Percentiles rank a stretch among this genome's conserved stretches.
Evolutionary conservation across 2,888 invertebrate genomes (phyloP).

Genomic region (Sinelater perroti): DNA sequence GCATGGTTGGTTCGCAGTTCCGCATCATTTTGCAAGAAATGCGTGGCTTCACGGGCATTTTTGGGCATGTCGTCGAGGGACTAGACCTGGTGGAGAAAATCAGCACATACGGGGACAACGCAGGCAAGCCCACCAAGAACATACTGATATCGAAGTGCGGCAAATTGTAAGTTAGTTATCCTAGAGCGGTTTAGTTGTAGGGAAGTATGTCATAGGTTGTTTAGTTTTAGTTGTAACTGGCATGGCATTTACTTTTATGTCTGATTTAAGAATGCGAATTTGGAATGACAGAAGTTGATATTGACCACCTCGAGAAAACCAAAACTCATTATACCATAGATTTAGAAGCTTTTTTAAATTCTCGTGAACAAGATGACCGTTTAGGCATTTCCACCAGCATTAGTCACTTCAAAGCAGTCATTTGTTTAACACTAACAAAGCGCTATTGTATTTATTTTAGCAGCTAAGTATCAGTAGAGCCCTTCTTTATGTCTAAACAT

Average conservation of each 20-base stretch:
- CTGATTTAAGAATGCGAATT: no score
- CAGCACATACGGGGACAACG: conserved; percentile 78
- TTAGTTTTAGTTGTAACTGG: conserved; percentile 30
- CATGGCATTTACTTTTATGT: conserved; percentile 36
- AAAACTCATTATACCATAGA: conserved; percentile 2
- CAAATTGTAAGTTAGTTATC: conserved; percentile 64
- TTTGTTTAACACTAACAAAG: no score
- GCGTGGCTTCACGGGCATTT: conserved; percentile 84
- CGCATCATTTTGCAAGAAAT: conserved; percentile 83
- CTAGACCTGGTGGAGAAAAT: conserved; percentile 81
- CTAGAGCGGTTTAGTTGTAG: conserved; percentile 32
- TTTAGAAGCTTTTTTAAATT: no score
- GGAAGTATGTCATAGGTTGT: conserved; percentile 21
- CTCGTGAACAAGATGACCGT: no score
- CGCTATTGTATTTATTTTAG: no score
- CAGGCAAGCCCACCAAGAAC: conserved; percentile 79
- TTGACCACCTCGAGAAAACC: background rate
- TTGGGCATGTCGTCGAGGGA: conserved; percentile 82
- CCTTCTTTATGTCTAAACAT: no score
- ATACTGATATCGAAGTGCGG: conserved; percentile 80
- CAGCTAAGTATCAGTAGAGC: no score
- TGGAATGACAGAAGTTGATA: no score
- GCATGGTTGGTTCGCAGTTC: conserved; percentile 87
- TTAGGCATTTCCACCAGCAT: no score
- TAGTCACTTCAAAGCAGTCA: no score